These are phyloP conservation scores for Acrocyrtus sp. DNA, from an alignment of 2,888 invertebrate genomes.

Conservation along the genomic window DNA sequence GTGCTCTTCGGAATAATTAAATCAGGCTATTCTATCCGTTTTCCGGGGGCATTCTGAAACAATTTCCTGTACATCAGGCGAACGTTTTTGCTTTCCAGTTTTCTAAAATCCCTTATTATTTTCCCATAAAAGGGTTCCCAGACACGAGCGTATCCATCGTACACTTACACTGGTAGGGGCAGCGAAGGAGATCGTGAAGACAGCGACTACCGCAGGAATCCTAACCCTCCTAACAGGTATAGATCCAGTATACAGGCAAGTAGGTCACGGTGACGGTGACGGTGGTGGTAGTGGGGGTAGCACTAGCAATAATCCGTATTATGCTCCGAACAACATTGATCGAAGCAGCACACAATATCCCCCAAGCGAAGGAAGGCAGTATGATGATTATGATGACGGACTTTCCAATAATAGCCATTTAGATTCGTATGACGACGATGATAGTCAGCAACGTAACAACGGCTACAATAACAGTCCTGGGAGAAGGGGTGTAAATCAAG, in stretches of 20 bases:
- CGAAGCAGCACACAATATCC: slow-evolving; percentile 15
- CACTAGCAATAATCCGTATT: too few relatives aligned
- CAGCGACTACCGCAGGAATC: slow-evolving; percentile 11
- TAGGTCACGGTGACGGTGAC: slow-evolving; percentile 39
- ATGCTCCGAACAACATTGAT: slow-evolving; percentile 16
- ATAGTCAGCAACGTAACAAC: slow-evolving; percentile 13
- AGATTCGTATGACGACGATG: slow-evolving; percentile 58
- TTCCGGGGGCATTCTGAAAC: too few relatives aligned
- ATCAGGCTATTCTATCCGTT: too few relatives aligned
- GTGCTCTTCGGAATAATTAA: too few relatives aligned
- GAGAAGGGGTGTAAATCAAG: slow-evolving; percentile 20
- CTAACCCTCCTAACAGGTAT: slow-evolving; percentile 52
- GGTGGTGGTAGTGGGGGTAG: too few relatives aligned
- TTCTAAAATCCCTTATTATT: too few relatives aligned
- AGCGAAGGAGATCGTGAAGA: slow-evolving; percentile 42
- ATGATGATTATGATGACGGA: slow-evolving; percentile 44
- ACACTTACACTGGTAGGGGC: slow-evolving; percentile 60
- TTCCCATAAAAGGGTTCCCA: slow-evolving; percentile 61
- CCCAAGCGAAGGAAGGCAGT: slow-evolving; percentile 4
- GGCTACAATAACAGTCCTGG: background rate
- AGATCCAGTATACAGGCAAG: slow-evolving; percentile 61
- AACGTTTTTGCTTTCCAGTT: too few relatives aligned
- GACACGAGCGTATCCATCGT: slow-evolving; percentile 60
- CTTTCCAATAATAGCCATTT: slow-evolving; percentile 36
- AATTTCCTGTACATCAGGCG: too few relatives aligned